phyloP scores from a whole-genome alignment of 2,888 invertebrate genomes.

The Drosophila birchii region DNA sequence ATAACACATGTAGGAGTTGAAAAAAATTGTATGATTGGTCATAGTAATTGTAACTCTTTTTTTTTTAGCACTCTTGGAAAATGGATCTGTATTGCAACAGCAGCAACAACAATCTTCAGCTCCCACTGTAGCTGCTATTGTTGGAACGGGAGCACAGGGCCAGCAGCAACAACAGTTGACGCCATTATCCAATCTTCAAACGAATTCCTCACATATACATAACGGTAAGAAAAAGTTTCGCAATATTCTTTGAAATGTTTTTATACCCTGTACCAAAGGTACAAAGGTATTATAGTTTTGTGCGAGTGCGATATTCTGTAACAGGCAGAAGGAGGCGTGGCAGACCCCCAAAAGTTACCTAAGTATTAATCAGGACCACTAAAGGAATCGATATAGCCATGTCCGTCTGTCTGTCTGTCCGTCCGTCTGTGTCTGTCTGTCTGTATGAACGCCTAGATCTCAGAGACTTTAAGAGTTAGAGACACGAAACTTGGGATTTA shows the following conservation, averaged over 20 bases:
- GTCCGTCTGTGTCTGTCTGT: too few species aligned
- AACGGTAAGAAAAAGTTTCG: conserved; percentile 70
- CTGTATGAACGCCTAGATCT: too few species aligned
- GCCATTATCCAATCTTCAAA: conserved; percentile 84
- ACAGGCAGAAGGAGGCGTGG: too few species aligned
- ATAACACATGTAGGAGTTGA: conserved; percentile 84
- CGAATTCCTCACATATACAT: conserved; percentile 84
- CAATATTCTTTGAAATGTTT: neutral
- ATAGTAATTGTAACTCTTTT: neutral
- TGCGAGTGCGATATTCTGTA: too few species aligned
- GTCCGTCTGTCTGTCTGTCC: too few species aligned
- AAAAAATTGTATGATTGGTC: neutral
- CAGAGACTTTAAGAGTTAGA: too few species aligned
- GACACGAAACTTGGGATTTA: too few species aligned
- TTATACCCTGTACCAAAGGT: too few species aligned
- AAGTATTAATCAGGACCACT: too few species aligned
- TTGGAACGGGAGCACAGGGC: conserved; percentile 74
- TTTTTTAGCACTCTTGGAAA: conserved; percentile 84
- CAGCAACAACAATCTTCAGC: conserved; percentile 62
- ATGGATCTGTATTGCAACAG: conserved; percentile 81
- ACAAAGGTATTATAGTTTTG: too few species aligned
- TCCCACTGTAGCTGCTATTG: conserved; percentile 81
- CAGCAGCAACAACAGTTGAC: conserved; percentile 64
- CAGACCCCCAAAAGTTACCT: too few species aligned
- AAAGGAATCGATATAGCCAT: too few species aligned